phyloP scores from a whole-genome alignment of 1,140 invertebrate species.

The Cylas formicarius region DNA sequence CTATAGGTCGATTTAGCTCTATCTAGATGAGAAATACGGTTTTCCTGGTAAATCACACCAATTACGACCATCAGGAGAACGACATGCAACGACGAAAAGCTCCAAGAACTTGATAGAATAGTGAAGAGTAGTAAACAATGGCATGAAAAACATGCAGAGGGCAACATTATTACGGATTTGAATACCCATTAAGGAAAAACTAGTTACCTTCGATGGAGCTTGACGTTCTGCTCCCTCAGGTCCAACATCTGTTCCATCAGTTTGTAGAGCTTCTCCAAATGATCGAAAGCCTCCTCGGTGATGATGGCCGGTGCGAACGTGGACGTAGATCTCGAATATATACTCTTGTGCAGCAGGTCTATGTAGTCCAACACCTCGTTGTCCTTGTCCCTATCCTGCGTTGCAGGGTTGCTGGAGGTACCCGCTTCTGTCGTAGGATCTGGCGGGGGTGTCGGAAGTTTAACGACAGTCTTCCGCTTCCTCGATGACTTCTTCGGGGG shows the following conservation, averaged over 20 bases:
- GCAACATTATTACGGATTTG: too few species aligned
- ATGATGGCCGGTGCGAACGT: slow-evolving; percentile 45
- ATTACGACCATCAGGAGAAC: too few species aligned
- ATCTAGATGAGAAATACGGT: too few species aligned
- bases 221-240: slow-evolving; percentile 62
- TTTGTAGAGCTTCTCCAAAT: slow-evolving; percentile 66
- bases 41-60: too few species aligned
- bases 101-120: too few species aligned
- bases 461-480: slow-evolving; percentile 26
- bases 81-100: too few species aligned
- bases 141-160: too few species aligned
- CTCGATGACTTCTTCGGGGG: slow-evolving; percentile 17
- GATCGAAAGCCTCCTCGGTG: slow-evolving; percentile 59
- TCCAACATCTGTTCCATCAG: slow-evolving; percentile 67
- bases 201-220: slow-evolving; percentile 50
- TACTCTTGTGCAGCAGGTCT: slow-evolving; percentile 27
- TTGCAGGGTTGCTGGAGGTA: slow-evolving; percentile 1
- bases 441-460: slow-evolving; percentile 37
- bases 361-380: slow-evolving; percentile 35
- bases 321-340: slow-evolving; percentile 31
- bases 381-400: slow-evolving; percentile 20
- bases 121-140: too few species aligned
- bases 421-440: slow-evolving; percentile 29
- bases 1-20: too few species aligned
- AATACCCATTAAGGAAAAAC: too few species aligned